These are phyloP conservation scores for Synergus umbraculus DNA, from an alignment of 2,888 invertebrate species.

Conservation along the genomic window DNA sequence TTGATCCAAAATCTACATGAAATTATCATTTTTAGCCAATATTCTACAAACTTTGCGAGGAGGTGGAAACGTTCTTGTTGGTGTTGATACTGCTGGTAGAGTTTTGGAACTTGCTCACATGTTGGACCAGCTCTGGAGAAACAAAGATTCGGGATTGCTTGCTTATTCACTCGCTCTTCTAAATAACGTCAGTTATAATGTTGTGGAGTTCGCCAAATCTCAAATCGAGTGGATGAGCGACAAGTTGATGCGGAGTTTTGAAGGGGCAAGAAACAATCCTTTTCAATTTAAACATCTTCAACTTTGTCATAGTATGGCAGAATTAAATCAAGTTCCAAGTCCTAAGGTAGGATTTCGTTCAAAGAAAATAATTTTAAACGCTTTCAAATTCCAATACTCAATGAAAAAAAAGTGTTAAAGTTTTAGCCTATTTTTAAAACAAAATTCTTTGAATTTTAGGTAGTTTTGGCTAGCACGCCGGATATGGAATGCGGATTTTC, in stretches of 20 bases:
- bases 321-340: conserved; percentile 91
- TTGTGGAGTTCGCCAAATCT: conserved; percentile 98
- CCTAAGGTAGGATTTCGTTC: conserved; percentile 82
- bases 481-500: conserved; percentile 98
- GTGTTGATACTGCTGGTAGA: conserved; percentile 97
- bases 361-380: background rate
- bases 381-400: background rate
- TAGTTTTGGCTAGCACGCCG: conserved; percentile 95
- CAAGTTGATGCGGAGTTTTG: conserved; percentile 95
- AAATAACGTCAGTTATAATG: conserved; percentile 98
- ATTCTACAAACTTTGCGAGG: conserved; percentile 95
- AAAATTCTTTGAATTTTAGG: conserved; percentile 75
- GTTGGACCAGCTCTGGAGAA: conserved; percentile 96
- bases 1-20: background rate
- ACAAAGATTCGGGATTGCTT: conserved; percentile 96
- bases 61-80: conserved; percentile 96
- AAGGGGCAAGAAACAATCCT: conserved; percentile 94
- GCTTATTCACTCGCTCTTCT: conserved; percentile 96
- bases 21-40: conserved; percentile 82
- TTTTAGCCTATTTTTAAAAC: background rate
- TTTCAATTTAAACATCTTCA: conserved; percentile 97
- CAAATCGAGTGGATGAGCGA: conserved; percentile 99
- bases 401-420: background rate
- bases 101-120: conserved; percentile 97
- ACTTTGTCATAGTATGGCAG: conserved; percentile 94